A percentile compares a stretch with the other conserved stretches of the same genome.
Conservation (phyloP, 2,113 vertebrate genomes). For the Chiloscyllium plagiosum region DNA sequence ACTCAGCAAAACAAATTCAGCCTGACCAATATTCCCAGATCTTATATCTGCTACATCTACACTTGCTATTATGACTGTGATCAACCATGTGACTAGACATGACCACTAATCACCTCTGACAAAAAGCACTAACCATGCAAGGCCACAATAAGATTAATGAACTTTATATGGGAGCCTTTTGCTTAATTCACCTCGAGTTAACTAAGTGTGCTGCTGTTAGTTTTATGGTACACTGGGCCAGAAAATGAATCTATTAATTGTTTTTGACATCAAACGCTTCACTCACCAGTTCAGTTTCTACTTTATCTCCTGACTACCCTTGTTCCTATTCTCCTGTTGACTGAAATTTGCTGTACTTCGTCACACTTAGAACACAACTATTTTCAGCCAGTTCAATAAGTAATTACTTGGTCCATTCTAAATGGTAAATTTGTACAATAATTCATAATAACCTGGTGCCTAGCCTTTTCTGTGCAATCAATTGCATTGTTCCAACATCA, state of each 20-base stretch:
- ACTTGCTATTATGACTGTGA: background rate
- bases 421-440: conserved; percentile 11
- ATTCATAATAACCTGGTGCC: background rate
- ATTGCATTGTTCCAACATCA: conserved; percentile 26
- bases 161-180: background rate
- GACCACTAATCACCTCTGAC: background rate
- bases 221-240: background rate
- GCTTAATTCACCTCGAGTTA: background rate
- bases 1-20: background rate
- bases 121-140: background rate
- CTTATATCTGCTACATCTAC: background rate
- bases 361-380: background rate
- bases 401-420: background rate
- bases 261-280: background rate
- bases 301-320: background rate
- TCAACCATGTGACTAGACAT: background rate
- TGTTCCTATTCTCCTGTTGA: background rate
- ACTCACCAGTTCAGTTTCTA: background rate
- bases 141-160: background rate
- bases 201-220: background rate
- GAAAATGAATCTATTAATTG: conserved; percentile 15
- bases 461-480: background rate
- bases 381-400: conserved; percentile 1
- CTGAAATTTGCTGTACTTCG: background rate
- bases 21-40: background rate